A percentile compares a stretch with the other conserved stretches of the same genome.
Conservation (phyloP, 2,113 vertebrate genomes). For the Nibea coibor region DNA sequence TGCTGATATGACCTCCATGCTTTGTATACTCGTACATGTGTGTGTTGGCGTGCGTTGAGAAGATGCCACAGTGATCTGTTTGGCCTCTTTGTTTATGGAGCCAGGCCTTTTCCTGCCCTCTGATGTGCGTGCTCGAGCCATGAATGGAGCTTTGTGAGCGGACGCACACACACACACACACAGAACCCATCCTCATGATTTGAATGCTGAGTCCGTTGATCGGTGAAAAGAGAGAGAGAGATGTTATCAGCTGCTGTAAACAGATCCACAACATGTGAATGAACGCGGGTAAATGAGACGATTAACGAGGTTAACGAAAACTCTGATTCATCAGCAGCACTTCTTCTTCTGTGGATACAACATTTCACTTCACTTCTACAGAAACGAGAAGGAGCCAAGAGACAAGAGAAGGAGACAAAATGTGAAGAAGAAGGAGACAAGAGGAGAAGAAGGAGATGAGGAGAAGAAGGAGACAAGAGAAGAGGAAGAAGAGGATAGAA, state of each 20-base stretch:
- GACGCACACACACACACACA: constrained; percentile 23
- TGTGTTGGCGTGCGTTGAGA: constrained; percentile 37
- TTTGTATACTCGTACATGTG: not conserved
- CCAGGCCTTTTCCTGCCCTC: constrained; percentile 71
- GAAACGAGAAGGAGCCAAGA: no score
- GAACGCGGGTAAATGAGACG: not conserved
- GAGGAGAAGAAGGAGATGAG: no score
- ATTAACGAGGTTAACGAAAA: not conserved
- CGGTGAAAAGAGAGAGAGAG: not conserved
- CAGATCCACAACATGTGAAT: not conserved
- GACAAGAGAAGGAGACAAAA: no score
- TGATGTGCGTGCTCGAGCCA: constrained; percentile 71
- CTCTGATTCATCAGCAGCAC: no score
- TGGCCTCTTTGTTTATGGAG: constrained; percentile 81
- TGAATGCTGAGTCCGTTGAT: constrained; percentile 64
- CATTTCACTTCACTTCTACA: not conserved
- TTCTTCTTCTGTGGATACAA: no score
- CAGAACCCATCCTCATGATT: constrained; percentile 58
- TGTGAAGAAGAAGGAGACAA: no score
- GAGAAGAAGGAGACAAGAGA: no score
- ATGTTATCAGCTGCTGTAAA: not conserved
- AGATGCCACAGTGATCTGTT: constrained; percentile 79
- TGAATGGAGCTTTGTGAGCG: constrained; percentile 83
- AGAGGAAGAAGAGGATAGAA: no score
- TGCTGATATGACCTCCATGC: constrained; percentile 4